Percentiles rank a stretch among this genome's conserved stretches.
These are phyloP conservation scores for Dascillus cervinus DNA, from an alignment of 2,888 invertebrate species.

Conservation along the genomic window DNA sequence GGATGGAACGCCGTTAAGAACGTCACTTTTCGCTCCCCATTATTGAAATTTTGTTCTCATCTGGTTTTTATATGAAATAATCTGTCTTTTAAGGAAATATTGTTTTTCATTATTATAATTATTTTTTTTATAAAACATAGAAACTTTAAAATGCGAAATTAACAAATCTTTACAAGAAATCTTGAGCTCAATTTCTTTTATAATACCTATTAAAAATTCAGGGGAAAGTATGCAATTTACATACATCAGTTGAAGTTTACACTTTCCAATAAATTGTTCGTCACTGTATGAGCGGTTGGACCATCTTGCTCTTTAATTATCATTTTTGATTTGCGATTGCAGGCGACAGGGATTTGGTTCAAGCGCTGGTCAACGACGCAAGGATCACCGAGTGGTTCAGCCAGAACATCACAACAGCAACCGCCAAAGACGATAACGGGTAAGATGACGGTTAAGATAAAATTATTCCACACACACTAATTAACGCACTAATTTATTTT, in stretches of 20 bases:
- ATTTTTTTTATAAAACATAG: no score
- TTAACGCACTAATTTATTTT: conserved; percentile 5
- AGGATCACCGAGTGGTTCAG: conserved; percentile 82
- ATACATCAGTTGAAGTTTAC: no score
- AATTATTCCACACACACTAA: neutral
- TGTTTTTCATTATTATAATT: neutral
- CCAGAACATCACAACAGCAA: conserved; percentile 59
- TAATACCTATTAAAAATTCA: no score
- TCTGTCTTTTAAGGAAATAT: neutral
- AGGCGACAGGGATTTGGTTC: conserved; percentile 81
- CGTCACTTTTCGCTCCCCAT: neutral
- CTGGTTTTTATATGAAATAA: neutral
- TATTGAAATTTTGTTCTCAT: neutral
- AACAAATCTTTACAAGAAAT: no score
- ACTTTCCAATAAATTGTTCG: no score
- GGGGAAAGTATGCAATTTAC: no score
- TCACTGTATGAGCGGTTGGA: no score
- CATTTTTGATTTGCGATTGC: conserved; percentile 25
- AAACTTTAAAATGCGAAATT: no score
- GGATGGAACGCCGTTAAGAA: no score
- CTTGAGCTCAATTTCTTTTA: no score
- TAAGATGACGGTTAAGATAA: conserved; percentile 36
- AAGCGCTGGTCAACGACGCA: conserved; percentile 81
- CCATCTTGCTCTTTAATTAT: no score
- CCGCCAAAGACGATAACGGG: conserved; percentile 65